Conservation (phyloP, 2,888 invertebrate genomes). For the Apamea sordens region DNA sequence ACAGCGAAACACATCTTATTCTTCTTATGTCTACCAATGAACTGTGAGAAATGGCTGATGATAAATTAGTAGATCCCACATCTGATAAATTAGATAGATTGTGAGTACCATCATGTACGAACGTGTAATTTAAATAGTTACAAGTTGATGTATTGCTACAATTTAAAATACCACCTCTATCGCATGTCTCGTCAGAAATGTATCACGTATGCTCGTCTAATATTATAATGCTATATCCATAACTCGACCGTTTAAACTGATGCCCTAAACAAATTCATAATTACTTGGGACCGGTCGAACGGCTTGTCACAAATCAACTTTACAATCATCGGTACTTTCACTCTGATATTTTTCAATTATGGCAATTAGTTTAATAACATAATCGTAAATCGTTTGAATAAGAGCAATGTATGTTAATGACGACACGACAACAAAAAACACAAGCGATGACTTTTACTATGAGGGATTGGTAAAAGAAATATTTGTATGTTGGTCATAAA, state of each 20-base stretch:
- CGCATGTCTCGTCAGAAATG: constrained; percentile 53
- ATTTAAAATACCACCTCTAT: constrained; percentile 45
- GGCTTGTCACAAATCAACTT: constrained; percentile 69
- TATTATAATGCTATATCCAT: constrained; percentile 50
- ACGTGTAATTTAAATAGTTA: constrained; percentile 42
- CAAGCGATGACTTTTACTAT: constrained; percentile 55
- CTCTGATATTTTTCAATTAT: constrained; percentile 71
- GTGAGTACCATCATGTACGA: neutral
- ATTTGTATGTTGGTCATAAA: constrained; percentile 35
- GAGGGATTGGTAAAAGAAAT: constrained; percentile 27
- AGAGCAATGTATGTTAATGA: constrained; percentile 74
- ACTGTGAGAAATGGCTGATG: neutral
- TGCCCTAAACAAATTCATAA: constrained; percentile 64
- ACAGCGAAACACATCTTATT: neutral
- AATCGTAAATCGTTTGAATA: constrained; percentile 72
- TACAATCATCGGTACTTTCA: constrained; percentile 67
- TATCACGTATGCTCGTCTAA: constrained; percentile 53
- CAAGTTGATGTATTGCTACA: constrained; percentile 50
- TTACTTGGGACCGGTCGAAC: constrained; percentile 57
- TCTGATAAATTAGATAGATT: constrained; percentile 29
- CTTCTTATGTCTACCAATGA: neutral
- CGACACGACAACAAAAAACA: constrained; percentile 76
- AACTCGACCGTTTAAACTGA: constrained; percentile 47
- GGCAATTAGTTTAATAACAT: constrained; percentile 75
- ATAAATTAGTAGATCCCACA: constrained; percentile 33